A percentile compares a stretch with the other conserved stretches of the same genome.
Evolutionary conservation across 2,113 vertebrate genomes (phyloP).

Genomic region (Calidris pugnax): DNA sequence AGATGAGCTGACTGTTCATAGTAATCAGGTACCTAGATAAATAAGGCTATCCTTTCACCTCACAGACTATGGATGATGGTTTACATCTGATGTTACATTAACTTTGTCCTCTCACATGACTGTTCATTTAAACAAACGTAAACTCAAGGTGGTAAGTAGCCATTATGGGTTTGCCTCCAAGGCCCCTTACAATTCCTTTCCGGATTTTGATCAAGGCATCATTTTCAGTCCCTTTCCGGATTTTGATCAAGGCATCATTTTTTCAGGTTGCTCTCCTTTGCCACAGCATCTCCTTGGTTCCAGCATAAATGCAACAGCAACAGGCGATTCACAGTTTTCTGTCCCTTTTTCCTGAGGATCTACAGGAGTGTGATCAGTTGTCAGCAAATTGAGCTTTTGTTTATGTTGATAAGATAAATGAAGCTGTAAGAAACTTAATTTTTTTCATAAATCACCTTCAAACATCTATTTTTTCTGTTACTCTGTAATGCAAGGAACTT

Average conservation of each 20-base stretch:
- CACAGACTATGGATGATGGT: not conserved
- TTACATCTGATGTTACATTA: not conserved
- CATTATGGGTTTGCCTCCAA: rapidly evolving
- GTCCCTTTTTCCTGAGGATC: not conserved
- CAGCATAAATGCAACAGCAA: not conserved
- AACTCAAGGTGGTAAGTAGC: not conserved
- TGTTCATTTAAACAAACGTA: not conserved
- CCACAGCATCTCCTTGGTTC: not conserved
- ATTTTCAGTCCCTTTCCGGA: not conserved
- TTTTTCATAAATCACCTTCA: not conserved
- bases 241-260: not conserved
- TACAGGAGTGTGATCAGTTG: not conserved
- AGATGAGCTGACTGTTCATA: not conserved
- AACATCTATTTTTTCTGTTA: not conserved
- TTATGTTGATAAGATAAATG: not conserved
- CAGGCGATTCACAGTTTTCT: not conserved
- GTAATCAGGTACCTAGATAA: not conserved
- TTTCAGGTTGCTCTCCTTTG: not conserved
- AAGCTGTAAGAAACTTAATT: not conserved
- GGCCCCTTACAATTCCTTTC: not conserved
- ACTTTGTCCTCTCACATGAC: not conserved
- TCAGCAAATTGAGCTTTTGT: not conserved
- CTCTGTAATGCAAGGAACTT: not conserved
- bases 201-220: no score
- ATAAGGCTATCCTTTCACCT: not conserved